Base-by-base conservation (phyloP, 53 echinoderm and acorn worm species). In the Paelopatides confundens region DNA sequence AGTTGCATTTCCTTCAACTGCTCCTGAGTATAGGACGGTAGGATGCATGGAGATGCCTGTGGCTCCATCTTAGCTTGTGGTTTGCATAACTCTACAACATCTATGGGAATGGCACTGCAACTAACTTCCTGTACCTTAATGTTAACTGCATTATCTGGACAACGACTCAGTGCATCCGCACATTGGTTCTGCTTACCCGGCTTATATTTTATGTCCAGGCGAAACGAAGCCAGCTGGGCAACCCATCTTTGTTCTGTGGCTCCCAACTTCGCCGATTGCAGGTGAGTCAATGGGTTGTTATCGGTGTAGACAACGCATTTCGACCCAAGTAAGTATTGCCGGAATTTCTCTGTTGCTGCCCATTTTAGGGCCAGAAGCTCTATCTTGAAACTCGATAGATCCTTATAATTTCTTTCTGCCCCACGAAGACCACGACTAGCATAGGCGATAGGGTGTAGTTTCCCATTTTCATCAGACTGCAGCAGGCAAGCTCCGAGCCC, bases 1-100 rank as follows among this genome's bases (percentile, higher is more conserved):
- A 30, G 58, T 48, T 94, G 91, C 58, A 94, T 82, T 35, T 7
- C 24, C 11, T 65, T 66, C 28, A 94, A 46, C 34, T 87, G 87
- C 33, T 87, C 71, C 6, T 49, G 65, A 7, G 65, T 17, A 76
- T 69, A 87, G 15, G 87, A 52, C 2, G 87, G 87, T 1, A 87
- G 65, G 15, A 87, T 31, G 35, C 52, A 69, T 29, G 87, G 71
- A 3, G 29, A 37, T 2, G 58, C 7, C 10, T 37, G 38, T 9
- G 5, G 53, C 4, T 53, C 53, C 15, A 17, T 17, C 53, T 13
- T 40, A 40, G 40, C 40, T 40, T 0, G 2, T 11, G 40, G n/a
- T n/a, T n/a, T 11, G 11, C 40, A 6, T 11, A 40, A 6, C 40
- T 40, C 40, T 8, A 40, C 40, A 40, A 40, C 40, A 8, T 40